These are phyloP conservation scores for Coracopsis vasa DNA, from an alignment of 2,113 vertebrate genomes.

Conservation along the genomic window DNA sequence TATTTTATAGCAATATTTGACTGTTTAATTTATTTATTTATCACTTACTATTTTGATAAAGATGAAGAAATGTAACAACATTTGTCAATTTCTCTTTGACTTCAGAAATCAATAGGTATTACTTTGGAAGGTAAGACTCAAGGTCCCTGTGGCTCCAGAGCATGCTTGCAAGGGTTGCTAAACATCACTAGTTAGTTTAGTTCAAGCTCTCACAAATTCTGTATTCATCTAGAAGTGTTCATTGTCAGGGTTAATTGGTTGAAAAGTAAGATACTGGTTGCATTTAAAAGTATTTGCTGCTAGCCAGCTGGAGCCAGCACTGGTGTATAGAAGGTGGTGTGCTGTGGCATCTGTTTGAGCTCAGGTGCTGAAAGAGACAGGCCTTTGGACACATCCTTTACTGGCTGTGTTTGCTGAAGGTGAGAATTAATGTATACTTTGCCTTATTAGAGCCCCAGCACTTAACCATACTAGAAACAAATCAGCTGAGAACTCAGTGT, in stretches of 20 bases:
- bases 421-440: background rate
- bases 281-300: background rate
- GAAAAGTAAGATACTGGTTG: background rate
- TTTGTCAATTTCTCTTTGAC: background rate
- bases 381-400: background rate
- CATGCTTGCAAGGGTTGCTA: background rate
- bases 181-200: background rate
- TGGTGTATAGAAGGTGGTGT: fast-evolving
- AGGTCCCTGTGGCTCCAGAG: background rate
- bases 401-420: background rate
- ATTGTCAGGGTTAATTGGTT: background rate
- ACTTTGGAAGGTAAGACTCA: background rate
- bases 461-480: background rate
- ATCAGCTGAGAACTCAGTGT: background rate
- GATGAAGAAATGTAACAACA: background rate
- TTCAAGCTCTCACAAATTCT: background rate
- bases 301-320: background rate
- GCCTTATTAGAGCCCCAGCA: background rate
- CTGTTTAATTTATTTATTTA: background rate
- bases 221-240: background rate
- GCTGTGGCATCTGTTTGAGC: background rate
- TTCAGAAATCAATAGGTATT: background rate
- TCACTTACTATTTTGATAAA: background rate
- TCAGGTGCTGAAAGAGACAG: background rate
- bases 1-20: background rate